phyloP scores from a whole-genome alignment of 2,113 vertebrate genomes.

The Corapipo altera region DNA sequence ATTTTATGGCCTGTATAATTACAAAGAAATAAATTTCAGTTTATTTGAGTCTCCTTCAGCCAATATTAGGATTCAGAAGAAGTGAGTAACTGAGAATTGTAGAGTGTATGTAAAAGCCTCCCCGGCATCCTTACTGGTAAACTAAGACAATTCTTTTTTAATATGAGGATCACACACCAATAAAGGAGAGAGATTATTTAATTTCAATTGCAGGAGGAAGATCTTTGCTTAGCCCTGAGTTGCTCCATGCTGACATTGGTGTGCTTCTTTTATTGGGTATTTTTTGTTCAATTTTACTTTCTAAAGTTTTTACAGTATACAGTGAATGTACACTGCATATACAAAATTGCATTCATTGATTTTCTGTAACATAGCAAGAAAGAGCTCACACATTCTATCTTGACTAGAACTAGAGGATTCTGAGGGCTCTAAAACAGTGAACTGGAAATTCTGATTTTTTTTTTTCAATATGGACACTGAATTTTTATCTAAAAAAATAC shows the following conservation, averaged over 20 bases:
- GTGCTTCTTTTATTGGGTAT: background rate
- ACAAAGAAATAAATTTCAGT: background rate
- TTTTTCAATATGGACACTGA: background rate
- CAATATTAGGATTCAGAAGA: background rate
- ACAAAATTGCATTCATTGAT: background rate
- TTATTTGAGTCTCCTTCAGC: background rate
- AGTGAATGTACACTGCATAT: background rate
- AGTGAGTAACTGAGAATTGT: background rate
- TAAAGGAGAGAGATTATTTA: background rate
- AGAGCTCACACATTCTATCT: background rate
- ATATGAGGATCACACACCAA: background rate
- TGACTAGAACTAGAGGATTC: background rate
- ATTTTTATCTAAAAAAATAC: background rate
- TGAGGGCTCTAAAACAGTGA: background rate
- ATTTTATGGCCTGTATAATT: slow-evolving; percentile 9
- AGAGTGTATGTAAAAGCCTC: background rate
- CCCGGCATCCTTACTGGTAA: background rate
- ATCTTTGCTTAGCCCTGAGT: background rate
- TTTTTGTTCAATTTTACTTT: background rate
- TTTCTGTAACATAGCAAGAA: background rate
- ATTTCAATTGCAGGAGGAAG: background rate
- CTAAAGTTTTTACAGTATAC: background rate
- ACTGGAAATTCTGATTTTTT: background rate
- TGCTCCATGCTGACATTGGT: background rate
- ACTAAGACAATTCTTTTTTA: background rate